Conservation (phyloP, 2,113 vertebrate species). For the Platichthys stellatus region DNA sequence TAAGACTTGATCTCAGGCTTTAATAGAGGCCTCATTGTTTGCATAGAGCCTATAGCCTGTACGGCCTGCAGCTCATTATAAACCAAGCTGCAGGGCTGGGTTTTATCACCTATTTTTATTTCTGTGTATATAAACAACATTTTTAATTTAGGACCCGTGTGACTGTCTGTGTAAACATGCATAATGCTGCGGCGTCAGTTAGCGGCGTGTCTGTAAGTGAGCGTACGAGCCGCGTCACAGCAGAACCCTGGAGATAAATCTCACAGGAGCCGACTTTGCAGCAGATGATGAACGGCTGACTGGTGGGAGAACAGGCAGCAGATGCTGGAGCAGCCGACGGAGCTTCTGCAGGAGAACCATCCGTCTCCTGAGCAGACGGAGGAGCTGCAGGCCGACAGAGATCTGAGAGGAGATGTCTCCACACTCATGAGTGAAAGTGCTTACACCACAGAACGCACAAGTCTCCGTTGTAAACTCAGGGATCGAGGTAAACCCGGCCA, state of each 20-base stretch:
- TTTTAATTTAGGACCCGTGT: conserved; percentile 52
- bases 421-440: not conserved
- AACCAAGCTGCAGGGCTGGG: conserved; percentile 31
- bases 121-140: conserved; percentile 56
- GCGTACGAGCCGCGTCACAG: conserved; percentile 40
- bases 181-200: conserved; percentile 8
- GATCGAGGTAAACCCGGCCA: too few species aligned
- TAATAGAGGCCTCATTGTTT: conserved; percentile 65
- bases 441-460: too few species aligned
- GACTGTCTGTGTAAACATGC: conserved; percentile 46
- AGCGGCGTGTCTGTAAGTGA: conserved; percentile 35
- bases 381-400: conserved; percentile 10
- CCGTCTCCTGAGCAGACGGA: conserved; percentile 18
- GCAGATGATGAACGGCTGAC: conserved; percentile 40
- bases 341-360: conserved; percentile 9
- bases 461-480: not conserved
- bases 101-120: conserved; percentile 70
- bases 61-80: conserved; percentile 55
- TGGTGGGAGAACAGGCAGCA: conserved; percentile 24
- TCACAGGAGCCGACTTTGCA: conserved; percentile 18
- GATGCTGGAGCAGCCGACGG: conserved; percentile 35
- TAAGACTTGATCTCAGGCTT: conserved; percentile 36
- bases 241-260: conserved; percentile 55
- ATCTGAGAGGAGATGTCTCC: too few species aligned
- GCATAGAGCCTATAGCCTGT: conserved; percentile 33